A percentile compares a stretch with the other conserved stretches of the same genome.
phyloP scores from a whole-genome alignment of 2,797 vertebrate genomes.

The Natrix natrix region DNA sequence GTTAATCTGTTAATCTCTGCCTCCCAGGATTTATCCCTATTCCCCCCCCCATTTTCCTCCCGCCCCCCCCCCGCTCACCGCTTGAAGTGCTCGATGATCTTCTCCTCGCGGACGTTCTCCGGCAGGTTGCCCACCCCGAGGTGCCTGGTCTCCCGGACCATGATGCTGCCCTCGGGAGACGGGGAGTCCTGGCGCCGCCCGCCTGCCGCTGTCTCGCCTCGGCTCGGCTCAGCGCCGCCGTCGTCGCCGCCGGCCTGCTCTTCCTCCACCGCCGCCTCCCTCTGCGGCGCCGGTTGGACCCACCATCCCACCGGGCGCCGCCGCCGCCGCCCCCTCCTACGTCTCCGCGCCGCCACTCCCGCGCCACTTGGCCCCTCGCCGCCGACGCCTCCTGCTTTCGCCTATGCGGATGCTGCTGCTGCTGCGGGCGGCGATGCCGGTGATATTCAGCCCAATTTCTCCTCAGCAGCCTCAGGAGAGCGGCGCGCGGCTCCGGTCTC shows the following conservation, averaged over 20 bases:
- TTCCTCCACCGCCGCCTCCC: constrained; percentile 38
- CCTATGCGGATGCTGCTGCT: background rate
- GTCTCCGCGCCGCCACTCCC: constrained; percentile 19
- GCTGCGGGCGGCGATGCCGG: constrained; percentile 20
- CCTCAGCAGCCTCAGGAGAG: constrained; percentile 48
- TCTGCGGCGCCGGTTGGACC: background rate
- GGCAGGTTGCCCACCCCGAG: constrained; percentile 99
- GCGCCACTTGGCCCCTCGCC: constrained; percentile 18
- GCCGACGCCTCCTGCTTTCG: constrained; percentile 50
- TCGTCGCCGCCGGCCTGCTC: constrained; percentile 37
- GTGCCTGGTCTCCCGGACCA: constrained; percentile 99
- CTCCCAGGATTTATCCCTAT: background rate
- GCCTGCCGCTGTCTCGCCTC: constrained; percentile 20
- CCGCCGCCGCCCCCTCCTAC: background rate
- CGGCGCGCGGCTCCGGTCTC: constrained; percentile 8
- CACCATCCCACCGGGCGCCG: constrained; percentile 42
- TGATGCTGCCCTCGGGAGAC: constrained; percentile 73
- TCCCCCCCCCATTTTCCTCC: no score
- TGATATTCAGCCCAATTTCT: constrained; percentile 27
- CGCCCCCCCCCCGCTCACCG: constrained; percentile 81
- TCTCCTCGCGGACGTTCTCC: constrained; percentile 98
- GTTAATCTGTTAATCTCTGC: no score
- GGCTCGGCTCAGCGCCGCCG: constrained; percentile 30
- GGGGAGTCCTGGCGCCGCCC: constrained; percentile 4
- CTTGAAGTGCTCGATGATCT: constrained; percentile 99